A percentile compares a stretch with the other conserved stretches of the same genome.
Conservation (phyloP, 2,797 vertebrate genomes). For the Gymnothorax javanicus region DNA sequence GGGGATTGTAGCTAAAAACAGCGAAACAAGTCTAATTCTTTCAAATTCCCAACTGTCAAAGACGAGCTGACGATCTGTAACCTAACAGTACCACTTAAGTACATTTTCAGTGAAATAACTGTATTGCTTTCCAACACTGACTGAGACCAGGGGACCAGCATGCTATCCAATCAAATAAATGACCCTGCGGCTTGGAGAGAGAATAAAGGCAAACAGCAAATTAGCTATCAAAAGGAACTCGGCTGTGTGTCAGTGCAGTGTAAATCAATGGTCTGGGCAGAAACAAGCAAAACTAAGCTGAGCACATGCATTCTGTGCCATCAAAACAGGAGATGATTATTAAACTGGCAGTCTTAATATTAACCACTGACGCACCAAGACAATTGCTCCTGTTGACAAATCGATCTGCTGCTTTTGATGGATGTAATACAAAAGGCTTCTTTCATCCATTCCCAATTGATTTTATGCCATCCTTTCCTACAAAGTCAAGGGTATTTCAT, state of each 20-base stretch:
- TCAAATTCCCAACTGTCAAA: too few relatives aligned
- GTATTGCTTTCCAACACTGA: too few relatives aligned
- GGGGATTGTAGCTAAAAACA: too few relatives aligned
- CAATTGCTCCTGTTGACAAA: background rate
- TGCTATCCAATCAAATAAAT: background rate
- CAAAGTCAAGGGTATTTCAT: background rate
- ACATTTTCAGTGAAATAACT: too few relatives aligned
- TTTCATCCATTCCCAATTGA: background rate
- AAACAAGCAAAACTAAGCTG: too few relatives aligned
- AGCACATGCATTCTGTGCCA: background rate
- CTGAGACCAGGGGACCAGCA: too few relatives aligned
- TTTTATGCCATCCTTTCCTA: background rate
- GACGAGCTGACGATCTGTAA: too few relatives aligned
- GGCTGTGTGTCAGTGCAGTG: background rate
- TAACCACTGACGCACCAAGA: background rate
- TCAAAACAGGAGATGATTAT: background rate
- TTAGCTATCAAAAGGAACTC: background rate
- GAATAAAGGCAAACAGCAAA: background rate
- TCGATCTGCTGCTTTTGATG: background rate
- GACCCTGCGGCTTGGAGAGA: background rate
- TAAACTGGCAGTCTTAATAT: background rate
- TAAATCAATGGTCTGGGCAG: too few relatives aligned
- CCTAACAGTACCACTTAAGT: too few relatives aligned
- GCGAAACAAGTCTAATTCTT: too few relatives aligned
- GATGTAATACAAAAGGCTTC: background rate